These are phyloP conservation scores for Drosophila planitibia DNA, from an alignment of 2,888 invertebrate species.

Conservation along the genomic window DNA sequence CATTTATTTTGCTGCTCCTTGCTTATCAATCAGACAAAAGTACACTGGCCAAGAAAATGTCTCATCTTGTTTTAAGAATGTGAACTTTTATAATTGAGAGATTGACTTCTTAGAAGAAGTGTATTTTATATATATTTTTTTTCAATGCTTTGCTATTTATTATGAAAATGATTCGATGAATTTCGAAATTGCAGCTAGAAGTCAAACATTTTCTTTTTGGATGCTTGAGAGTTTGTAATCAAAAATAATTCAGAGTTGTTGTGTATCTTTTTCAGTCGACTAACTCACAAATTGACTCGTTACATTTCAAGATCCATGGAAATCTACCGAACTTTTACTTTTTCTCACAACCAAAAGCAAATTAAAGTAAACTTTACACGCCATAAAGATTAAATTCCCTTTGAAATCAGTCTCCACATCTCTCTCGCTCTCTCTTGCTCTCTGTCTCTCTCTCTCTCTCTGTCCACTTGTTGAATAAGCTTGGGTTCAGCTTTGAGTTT, in stretches of 20 bases:
- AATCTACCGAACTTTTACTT: conserved; percentile 8
- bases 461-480: conserved; percentile 12
- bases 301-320: background rate
- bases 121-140: background rate
- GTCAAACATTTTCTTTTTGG: background rate
- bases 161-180: background rate
- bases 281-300: conserved; percentile 8
- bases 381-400: conserved; percentile 10
- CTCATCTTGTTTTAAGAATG: background rate
- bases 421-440: too few species aligned
- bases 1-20: background rate
- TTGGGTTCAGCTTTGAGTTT: conserved; percentile 29
- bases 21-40: conserved; percentile 34
- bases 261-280: conserved; percentile 4
- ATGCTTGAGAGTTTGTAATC: background rate
- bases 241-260: conserved; percentile 6
- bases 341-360: background rate
- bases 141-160: background rate
- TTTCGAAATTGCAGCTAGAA: background rate
- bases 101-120: background rate
- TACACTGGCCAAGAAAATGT: background rate
- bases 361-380: background rate
- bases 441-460: background rate
- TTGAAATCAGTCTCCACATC: background rate
- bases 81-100: background rate